These are phyloP conservation scores for Camponotus fellah DNA, from an alignment of 2,888 invertebrate species.

Conservation along the genomic window DNA sequence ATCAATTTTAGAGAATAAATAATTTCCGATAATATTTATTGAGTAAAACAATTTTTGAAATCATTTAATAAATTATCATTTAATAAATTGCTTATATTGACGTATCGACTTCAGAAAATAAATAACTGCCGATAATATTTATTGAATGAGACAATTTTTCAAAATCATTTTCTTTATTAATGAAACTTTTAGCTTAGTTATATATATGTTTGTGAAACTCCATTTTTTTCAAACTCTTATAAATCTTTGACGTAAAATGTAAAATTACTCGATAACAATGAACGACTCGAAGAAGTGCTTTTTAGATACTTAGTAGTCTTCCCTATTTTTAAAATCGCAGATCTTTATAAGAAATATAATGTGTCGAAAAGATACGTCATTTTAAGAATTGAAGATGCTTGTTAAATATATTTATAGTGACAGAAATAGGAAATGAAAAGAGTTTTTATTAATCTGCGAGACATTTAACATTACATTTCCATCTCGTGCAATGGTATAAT, in stretches of 20 bases:
- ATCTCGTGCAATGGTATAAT: constrained; percentile 24
- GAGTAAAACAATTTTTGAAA: background rate
- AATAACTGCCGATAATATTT: background rate
- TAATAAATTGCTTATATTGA: background rate
- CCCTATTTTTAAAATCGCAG: background rate
- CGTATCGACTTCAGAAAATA: background rate
- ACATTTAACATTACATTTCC: constrained; percentile 35
- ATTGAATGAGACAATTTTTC: background rate
- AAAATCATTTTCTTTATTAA: background rate
- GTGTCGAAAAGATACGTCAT: background rate
- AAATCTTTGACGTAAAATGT: constrained; percentile 28
- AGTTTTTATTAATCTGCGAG: constrained; percentile 30
- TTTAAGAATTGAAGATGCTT: constrained; percentile 29
- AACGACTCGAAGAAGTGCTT: constrained; percentile 3
- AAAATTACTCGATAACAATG: constrained; percentile 20
- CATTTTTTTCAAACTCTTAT: background rate
- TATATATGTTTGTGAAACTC: background rate
- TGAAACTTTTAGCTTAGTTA: constrained; percentile 4
- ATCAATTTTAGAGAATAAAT: background rate
- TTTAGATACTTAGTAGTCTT: background rate
- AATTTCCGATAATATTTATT: background rate
- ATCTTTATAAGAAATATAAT: constrained; percentile 12
- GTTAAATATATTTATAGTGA: constrained; percentile 22
- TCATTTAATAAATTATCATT: background rate
- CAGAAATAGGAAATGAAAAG: background rate